Conservation (phyloP, 2,797 vertebrate genomes). For the Sarcoramphus papa region DNA sequence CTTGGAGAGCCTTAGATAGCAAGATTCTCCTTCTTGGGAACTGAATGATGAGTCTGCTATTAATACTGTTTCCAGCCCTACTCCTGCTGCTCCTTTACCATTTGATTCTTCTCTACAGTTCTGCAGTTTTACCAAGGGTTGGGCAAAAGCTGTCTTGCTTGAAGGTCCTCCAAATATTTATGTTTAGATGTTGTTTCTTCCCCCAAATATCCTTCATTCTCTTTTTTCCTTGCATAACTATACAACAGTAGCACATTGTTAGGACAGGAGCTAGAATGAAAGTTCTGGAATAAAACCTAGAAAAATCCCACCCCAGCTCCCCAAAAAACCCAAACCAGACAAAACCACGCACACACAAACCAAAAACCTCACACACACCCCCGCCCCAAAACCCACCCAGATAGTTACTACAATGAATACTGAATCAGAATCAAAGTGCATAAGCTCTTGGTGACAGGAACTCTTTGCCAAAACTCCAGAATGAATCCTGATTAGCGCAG, state of each 20-base stretch:
- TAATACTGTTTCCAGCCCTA: not conserved
- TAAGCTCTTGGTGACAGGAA: not conserved
- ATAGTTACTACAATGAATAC: not conserved
- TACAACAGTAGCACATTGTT: not conserved
- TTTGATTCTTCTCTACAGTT: not conserved
- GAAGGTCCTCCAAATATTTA: not conserved
- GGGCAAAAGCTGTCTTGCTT: not conserved
- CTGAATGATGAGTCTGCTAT: not conserved
- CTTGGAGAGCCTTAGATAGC: not conserved
- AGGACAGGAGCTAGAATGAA: not conserved
- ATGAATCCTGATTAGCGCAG: not conserved
- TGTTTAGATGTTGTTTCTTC: not conserved
- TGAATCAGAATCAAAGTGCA: not conserved
- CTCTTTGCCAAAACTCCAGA: not conserved
- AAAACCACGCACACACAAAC: not conserved
- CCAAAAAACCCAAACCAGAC: not conserved
- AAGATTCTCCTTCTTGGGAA: not conserved
- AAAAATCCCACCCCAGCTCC: fast-evolving
- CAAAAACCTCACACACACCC: not conserved
- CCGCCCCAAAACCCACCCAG: fast-evolving
- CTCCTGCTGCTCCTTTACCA: not conserved
- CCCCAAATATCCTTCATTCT: not conserved
- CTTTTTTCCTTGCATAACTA: not conserved
- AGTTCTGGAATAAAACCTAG: not conserved
- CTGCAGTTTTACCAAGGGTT: not conserved